phyloP scores from a whole-genome alignment of 2,888 invertebrate genomes.

The Aleiodes alternator region DNA sequence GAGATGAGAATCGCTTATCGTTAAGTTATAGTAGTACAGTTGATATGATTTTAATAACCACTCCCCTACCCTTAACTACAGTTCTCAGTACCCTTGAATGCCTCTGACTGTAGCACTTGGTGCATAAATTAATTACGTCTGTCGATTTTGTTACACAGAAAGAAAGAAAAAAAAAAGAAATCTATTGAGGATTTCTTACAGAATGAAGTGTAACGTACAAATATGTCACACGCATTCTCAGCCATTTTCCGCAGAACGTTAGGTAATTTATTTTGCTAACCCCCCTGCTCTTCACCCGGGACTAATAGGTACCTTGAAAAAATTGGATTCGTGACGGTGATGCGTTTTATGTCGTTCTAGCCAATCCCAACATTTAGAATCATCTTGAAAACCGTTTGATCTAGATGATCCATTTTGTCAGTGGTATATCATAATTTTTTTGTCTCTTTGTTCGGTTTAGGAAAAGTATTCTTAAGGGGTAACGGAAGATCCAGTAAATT shows the following conservation, averaged over 20 bases:
- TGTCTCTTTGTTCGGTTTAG: conserved; percentile 18
- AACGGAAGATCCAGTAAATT: too few species aligned
- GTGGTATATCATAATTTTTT: conserved; percentile 8
- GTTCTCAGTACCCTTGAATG: too few species aligned
- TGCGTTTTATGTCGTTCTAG: conserved; percentile 36
- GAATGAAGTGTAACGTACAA: not conserved
- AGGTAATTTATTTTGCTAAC: not conserved
- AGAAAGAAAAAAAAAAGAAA: not conserved
- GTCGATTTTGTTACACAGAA: not conserved
- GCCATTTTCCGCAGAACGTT: conserved; percentile 5
- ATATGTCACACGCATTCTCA: conserved; percentile 21
- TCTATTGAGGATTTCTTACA: not conserved
- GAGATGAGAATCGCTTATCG: conserved; percentile 62
- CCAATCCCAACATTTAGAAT: conserved; percentile 24
- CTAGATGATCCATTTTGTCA: too few species aligned
- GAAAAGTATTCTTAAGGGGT: too few species aligned
- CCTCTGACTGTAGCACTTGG: conserved; percentile 29
- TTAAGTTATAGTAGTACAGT: conserved; percentile 55
- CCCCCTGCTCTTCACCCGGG: conserved; percentile 24
- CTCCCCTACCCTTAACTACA: conserved; percentile 25
- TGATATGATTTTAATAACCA: conserved; percentile 71
- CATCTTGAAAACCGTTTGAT: conserved; percentile 1
- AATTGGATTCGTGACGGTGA: conserved; percentile 41
- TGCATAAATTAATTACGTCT: conserved; percentile 43
- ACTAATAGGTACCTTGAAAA: conserved; percentile 27